Evolutionary conservation across 2,113 vertebrate species (phyloP), one percentile per base, ranked within the genome.

Genomic region (Paedocypris sp.): DNA sequence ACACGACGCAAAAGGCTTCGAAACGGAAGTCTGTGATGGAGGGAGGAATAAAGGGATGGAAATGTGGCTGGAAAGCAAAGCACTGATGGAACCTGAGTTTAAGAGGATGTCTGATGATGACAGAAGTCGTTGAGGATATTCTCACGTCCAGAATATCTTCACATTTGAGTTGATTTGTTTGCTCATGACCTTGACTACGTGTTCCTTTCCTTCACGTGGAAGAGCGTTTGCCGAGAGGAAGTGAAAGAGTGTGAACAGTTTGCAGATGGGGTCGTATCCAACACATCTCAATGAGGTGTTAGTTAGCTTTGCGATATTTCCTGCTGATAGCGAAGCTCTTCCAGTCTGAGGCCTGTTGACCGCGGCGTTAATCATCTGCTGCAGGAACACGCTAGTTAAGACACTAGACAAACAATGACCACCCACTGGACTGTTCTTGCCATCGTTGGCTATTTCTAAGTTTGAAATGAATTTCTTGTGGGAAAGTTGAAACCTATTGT

Each of bases 11-110:
- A 45, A 19, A 71, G 64, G 64, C 48, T 59, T 19, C 36, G 35
- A 73, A 61, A 42, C 42, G 58, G 62, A 73, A 77, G 70, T 60
- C 63, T 11, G 26, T 45, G 59, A 59, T 47, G 20, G 32, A 57
- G 35, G 49, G 43, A 67, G 64, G 13, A 68, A 28, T n/a, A 38
- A 45, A 12, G 13, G 26, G 11, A 26, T 8, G 2, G 49, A 49
- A 33, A 28, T 41, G 60, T 20, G 49, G 46, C 39, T 64, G 73
- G 78, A 77, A 77, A 56, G 38, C 23, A 15, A 67, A 59, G 46
- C 53, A 68, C 67, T 68, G 63, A 74, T 60, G 50, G 32, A n/a
- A 51, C 41, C n/a, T 71, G 56, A 67, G 41, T 23, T 45, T 31
- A 49, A 60, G 62, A 23, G 47, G 51, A 45, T 49, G 31, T 60